These are phyloP conservation scores for Heliothis peltigera DNA, from an alignment of 2,888 invertebrate genomes.

Conservation along the genomic window DNA sequence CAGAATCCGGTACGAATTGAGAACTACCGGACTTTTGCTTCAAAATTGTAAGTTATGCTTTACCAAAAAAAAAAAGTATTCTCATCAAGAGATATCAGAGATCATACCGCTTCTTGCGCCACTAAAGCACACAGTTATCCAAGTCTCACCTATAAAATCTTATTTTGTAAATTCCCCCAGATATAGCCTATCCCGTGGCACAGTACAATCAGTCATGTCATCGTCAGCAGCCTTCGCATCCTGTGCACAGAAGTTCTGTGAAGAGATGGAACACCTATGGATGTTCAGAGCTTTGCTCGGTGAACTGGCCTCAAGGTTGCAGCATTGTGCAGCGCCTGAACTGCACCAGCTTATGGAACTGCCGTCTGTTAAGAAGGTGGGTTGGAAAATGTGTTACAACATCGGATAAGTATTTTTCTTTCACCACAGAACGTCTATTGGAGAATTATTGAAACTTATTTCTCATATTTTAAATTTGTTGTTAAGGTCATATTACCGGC, in stretches of 20 bases:
- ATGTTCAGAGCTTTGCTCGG: conserved; percentile 93
- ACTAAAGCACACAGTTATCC: too few relatives aligned
- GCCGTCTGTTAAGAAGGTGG: conserved; percentile 94
- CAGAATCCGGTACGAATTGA: too few relatives aligned
- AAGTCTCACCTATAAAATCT: too few relatives aligned
- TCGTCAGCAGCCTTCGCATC: conserved; percentile 93
- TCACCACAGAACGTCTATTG: too few relatives aligned
- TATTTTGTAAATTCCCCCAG: conserved; percentile 66
- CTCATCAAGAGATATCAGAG: too few relatives aligned
- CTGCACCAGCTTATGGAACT: conserved; percentile 95
- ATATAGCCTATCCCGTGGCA: conserved; percentile 93
- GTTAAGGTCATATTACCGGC: too few relatives aligned
- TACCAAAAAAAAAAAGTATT: too few relatives aligned
- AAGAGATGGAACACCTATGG: conserved; percentile 95
- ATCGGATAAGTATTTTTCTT: not conserved
- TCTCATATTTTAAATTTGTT: too few relatives aligned
- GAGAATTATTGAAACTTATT: too few relatives aligned
- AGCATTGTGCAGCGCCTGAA: conserved; percentile 95
- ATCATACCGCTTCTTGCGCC: too few relatives aligned
- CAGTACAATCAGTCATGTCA: conserved; percentile 93
- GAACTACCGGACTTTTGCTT: too few relatives aligned
- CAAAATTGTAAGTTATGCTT: too few relatives aligned
- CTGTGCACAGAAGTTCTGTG: conserved; percentile 94
- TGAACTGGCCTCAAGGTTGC: conserved; percentile 93
- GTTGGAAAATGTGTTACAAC: not conserved